Percentiles rank a stretch among this genome's conserved stretches.
These are phyloP conservation scores for Seladonia tumulorum DNA, from an alignment of 2,888 invertebrate genomes.

Conservation along the genomic window DNA sequence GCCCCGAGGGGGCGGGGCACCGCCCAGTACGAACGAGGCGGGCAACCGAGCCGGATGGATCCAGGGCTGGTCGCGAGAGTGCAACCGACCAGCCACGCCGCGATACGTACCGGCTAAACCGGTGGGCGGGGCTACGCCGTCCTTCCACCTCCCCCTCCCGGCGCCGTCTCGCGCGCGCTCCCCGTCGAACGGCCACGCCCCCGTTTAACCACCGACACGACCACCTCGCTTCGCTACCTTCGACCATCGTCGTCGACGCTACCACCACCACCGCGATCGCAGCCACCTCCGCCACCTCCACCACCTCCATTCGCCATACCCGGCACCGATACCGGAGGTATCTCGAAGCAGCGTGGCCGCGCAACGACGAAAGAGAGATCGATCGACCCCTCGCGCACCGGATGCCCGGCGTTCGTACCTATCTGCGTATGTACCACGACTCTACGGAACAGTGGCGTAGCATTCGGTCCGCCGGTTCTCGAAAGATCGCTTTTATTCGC, in stretches of 20 bases:
- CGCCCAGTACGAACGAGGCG: constrained; percentile 20
- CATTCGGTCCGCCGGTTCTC: not conserved
- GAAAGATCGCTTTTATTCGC: not conserved
- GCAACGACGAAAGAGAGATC: constrained; percentile 77
- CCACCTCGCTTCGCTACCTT: constrained; percentile 33
- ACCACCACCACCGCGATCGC: constrained; percentile 31
- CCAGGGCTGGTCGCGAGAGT: constrained; percentile 34
- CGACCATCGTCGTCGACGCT: constrained; percentile 36
- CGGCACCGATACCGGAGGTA: constrained; percentile 48
- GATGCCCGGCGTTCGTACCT: constrained; percentile 70
- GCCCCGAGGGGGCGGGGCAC: constrained; percentile 48
- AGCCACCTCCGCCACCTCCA: constrained; percentile 25
- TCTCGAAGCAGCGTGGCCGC: constrained; percentile 59
- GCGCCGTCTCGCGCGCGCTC: constrained; percentile 14
- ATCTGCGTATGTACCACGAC: constrained; percentile 58
- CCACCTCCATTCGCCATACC: constrained; percentile 25
- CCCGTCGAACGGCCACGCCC: constrained; percentile 63
- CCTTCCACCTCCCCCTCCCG: not conserved
- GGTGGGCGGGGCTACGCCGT: constrained; percentile 55
- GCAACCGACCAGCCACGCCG: constrained; percentile 18
- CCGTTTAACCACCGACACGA: constrained; percentile 41
- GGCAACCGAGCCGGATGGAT: constrained; percentile 18
- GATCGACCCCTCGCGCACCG: constrained; percentile 74
- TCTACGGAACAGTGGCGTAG: constrained; percentile 60
- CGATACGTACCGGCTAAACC: constrained; percentile 37